Percentiles rank a stretch among this genome's conserved stretches.
Conservation (phyloP, 1,140 invertebrate species). For the Aphaenogaster rudis region DNA sequence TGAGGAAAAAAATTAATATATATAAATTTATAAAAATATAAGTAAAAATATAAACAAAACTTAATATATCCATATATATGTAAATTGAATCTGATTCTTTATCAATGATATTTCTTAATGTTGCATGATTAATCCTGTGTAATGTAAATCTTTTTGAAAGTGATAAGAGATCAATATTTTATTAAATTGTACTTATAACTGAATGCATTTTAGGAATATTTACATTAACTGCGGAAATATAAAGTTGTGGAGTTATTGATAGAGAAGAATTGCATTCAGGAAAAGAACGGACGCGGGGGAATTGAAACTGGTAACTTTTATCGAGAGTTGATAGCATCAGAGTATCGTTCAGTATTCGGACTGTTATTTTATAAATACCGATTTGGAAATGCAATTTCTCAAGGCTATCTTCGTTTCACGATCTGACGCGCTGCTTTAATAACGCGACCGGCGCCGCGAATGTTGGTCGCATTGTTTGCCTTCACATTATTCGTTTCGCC, state of each 20-base stretch:
- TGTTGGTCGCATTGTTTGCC: conserved; percentile 35
- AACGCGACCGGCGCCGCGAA: neutral
- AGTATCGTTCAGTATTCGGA: neutral
- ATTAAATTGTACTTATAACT: neutral
- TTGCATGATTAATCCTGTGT: neutral
- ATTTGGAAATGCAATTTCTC: conserved; percentile 31
- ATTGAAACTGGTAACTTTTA: neutral
- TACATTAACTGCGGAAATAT: neutral
- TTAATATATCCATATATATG: neutral
- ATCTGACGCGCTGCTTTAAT: conserved; percentile 26
- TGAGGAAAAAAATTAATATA: neutral
- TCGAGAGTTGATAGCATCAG: neutral
- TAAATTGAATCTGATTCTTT: neutral
- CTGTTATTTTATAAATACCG: neutral
- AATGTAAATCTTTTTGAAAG: neutral
- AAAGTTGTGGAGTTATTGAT: neutral
- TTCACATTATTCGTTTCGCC: conserved; percentile 23
- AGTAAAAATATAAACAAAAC: neutral
- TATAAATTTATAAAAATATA: neutral
- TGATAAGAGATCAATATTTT: neutral
- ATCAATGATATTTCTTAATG: neutral
- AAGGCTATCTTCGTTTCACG: neutral
- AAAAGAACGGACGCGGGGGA: neutral
- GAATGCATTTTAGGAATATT: neutral
- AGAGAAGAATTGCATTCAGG: neutral